Evolutionary conservation across 2,888 invertebrate genomes (phyloP), one percentile per base, ranked within the genome.

Genomic region (Thyatira batis): DNA sequence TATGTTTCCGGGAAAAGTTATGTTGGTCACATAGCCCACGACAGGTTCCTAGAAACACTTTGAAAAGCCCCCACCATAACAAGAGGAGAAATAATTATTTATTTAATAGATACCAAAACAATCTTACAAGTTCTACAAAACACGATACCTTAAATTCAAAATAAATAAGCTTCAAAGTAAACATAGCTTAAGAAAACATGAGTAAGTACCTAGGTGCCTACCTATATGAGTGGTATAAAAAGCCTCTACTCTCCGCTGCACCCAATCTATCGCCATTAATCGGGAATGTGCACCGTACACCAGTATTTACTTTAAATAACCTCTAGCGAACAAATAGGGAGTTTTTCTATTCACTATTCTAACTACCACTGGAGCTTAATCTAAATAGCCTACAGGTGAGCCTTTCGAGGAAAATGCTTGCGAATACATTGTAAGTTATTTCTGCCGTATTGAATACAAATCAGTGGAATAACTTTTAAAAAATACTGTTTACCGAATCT

Each of bases 241-340:
- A 76, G 67, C 70, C 58, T 53, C 69, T 63, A 59, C 67, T 62
- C 33, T 17, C 17, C 71, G 63, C 60, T 66, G 65, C 65, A 71
- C 64, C 73, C 81, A 84, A 86, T 85, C 85, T 82, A 68, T 72
- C 58, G 72, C 84, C 75, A 86, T 86, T 86, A 84, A 86, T 85
- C 85, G 71, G 71, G 78, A 84, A 83, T 84, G 80, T 73, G 65
- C 71, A 73, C 73, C 68, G 70, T 69, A 69, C 62, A 69, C 65
- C 69, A 69, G 63, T 76, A 72, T 80, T 79, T 76, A 71, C 70
- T 75, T 69, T 66, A 70, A 60, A 54, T 55, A 45, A 49, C 61
- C 63, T 60, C 57, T 57, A 62, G 66, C 63, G 53, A 59, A 57
- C 58, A 66, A 64, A 66, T 58, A 63, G 61, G 43, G 54, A 58